Evolutionary conservation across 35 echinoderm and acorn worm genomes (phyloP).

Genomic region (Heliocidaris erythrogramma): DNA sequence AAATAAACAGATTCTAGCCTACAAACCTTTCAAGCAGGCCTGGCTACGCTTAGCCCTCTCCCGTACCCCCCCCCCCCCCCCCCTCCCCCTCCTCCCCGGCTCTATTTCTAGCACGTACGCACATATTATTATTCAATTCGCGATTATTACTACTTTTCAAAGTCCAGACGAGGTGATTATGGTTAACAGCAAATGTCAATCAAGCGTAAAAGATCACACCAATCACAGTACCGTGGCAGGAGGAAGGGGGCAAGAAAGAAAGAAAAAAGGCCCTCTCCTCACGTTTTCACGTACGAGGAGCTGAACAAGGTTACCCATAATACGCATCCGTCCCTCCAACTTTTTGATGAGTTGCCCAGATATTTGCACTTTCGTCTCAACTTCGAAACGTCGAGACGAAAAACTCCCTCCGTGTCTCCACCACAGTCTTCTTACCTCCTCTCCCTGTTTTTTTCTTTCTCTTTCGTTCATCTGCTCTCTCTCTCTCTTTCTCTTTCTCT

Average conservation of each 20-base stretch:
- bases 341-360: conserved; percentile 16
- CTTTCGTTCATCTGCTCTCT: background rate
- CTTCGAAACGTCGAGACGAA: background rate
- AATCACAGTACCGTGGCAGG: background rate
- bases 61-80: background rate
- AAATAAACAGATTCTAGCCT: too few relatives aligned
- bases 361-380: conserved; percentile 3
- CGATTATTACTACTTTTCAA: conserved; percentile 5
- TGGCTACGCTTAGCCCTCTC: background rate
- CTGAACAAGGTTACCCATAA: background rate
- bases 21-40: too few relatives aligned
- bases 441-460: background rate
- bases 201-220: background rate
- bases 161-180: background rate
- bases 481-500: background rate
- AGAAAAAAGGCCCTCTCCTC: background rate
- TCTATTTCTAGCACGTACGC: background rate
- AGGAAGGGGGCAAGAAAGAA: background rate
- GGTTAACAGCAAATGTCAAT: conserved; percentile 2
- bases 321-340: background rate
- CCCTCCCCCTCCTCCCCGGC: background rate
- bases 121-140: background rate
- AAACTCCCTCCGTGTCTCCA: background rate
- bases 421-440: background rate
- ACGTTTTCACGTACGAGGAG: background rate